These are phyloP conservation scores for Nibea coibor DNA, from an alignment of 2,113 vertebrate species.

Conservation along the genomic window DNA sequence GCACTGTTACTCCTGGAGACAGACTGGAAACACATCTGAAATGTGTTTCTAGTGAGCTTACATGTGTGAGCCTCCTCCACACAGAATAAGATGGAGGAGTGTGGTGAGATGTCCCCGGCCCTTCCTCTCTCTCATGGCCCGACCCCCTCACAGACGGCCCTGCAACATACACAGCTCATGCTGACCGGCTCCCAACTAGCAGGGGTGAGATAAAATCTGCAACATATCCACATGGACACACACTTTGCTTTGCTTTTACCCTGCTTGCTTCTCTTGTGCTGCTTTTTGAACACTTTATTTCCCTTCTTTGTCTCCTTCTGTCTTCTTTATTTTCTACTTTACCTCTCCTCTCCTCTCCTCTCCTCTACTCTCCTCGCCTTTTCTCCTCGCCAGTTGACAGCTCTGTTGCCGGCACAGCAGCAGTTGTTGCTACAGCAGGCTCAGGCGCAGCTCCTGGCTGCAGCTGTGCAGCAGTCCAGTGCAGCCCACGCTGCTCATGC, in stretches of 20 bases:
- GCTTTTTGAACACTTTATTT: conserved; percentile 62
- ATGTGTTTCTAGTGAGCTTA: not conserved
- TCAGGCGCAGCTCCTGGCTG: conserved; percentile 91
- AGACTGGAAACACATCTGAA: not conserved
- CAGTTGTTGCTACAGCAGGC: conserved; percentile 93
- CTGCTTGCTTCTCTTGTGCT: conserved; percentile 56
- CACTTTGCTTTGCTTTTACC: conserved; percentile 50
- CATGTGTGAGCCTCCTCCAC: conserved; percentile 31
- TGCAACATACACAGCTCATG: conserved; percentile 93
- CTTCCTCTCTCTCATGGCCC: conserved; percentile 85
- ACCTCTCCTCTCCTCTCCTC: not conserved
- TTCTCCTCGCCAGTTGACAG: conserved; percentile 84
- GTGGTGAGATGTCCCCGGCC: conserved; percentile 86
- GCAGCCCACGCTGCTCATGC: conserved; percentile 81
- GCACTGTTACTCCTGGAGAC: not conserved
- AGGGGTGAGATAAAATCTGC: conserved; percentile 84
- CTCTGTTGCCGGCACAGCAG: conserved; percentile 92
- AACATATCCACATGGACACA: not conserved
- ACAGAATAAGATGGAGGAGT: conserved; percentile 90
- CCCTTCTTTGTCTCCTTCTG: conserved; percentile 23
- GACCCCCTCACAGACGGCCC: conserved; percentile 86
- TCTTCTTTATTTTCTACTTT: conserved; percentile 2
- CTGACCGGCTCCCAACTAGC: conserved; percentile 92
- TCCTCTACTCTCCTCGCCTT: not conserved
- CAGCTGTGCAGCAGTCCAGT: conserved; percentile 88